Evolutionary conservation across 2,113 vertebrate genomes (phyloP).

Genomic region (Catharus minimus): DNA sequence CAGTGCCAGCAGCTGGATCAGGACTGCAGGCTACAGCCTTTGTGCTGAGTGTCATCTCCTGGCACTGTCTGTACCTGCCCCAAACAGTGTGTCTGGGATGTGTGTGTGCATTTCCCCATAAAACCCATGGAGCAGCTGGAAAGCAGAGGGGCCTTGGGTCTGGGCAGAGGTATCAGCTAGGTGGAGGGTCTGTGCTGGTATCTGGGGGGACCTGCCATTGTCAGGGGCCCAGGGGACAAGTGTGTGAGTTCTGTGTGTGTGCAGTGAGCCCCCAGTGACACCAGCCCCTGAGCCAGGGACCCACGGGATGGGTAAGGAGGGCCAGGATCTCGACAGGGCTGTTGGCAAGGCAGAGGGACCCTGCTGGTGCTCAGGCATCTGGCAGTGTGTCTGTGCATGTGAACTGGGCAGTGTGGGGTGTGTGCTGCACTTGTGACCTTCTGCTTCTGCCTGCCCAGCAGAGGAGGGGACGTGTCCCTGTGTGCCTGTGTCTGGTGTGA

Average conservation of each 20-base stretch:
- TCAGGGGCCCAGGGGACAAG: fast-evolving
- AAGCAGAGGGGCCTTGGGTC: fast-evolving
- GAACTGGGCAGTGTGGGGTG: not conserved
- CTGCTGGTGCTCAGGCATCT: fast-evolving
- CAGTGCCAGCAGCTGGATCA: not conserved
- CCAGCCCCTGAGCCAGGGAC: fast-evolving
- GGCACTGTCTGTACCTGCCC: not conserved
- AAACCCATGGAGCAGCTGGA: not conserved
- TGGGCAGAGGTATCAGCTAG: fast-evolving
- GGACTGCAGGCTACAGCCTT: not conserved
- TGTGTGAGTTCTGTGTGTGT: fast-evolving
- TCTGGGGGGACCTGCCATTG: fast-evolving
- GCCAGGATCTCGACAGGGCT: fast-evolving
- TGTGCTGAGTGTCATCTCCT: fast-evolving
- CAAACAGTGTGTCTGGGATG: fast-evolving
- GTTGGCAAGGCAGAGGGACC: fast-evolving
- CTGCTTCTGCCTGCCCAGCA: not conserved
- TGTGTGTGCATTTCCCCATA: not conserved
- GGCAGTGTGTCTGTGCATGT: fast-evolving
- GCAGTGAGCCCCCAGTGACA: fast-evolving
- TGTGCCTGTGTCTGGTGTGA: not conserved
- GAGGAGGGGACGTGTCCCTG: fast-evolving
- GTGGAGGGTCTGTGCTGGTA: fast-evolving
- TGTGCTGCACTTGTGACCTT: not conserved
- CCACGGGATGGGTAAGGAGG: fast-evolving